phyloP scores from a whole-genome alignment of 2,888 invertebrate species.

The Metallyticus violacea region DNA sequence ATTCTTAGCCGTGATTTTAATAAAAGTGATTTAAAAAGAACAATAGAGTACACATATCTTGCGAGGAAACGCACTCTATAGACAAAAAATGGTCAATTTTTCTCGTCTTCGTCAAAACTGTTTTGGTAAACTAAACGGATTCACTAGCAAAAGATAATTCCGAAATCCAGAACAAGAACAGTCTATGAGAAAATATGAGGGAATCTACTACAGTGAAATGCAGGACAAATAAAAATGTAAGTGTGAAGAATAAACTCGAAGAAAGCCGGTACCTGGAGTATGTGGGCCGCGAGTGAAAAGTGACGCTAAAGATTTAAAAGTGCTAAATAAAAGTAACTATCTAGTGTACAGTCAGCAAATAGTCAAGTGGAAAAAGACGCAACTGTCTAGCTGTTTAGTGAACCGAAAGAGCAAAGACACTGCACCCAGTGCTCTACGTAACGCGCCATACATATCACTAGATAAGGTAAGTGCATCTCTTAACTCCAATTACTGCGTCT shows the following conservation, averaged over 20 bases:
- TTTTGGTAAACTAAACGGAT: neutral
- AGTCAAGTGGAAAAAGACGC: neutral
- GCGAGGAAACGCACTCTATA: neutral
- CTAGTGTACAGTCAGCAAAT: neutral
- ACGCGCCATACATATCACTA: neutral
- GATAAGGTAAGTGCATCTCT: neutral
- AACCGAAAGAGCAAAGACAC: neutral
- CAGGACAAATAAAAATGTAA: no score
- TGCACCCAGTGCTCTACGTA: neutral
- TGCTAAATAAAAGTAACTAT: neutral
- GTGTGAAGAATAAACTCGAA: no score
- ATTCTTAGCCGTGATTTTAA: neutral
- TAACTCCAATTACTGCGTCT: no score
- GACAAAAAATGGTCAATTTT: neutral
- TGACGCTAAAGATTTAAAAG: neutral
- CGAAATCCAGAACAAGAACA: no score
- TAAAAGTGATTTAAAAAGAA: constrained; percentile 6
- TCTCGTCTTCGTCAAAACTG: neutral
- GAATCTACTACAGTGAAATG: neutral
- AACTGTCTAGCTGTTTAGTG: no score
- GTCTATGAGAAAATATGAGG: no score
- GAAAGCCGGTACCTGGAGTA: neutral
- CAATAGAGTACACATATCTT: constrained; percentile 13
- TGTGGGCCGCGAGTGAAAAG: neutral
- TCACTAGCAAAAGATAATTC: neutral